Base-by-base conservation (phyloP, 2,113 vertebrate species). In the Rafetus swinhoei region DNA sequence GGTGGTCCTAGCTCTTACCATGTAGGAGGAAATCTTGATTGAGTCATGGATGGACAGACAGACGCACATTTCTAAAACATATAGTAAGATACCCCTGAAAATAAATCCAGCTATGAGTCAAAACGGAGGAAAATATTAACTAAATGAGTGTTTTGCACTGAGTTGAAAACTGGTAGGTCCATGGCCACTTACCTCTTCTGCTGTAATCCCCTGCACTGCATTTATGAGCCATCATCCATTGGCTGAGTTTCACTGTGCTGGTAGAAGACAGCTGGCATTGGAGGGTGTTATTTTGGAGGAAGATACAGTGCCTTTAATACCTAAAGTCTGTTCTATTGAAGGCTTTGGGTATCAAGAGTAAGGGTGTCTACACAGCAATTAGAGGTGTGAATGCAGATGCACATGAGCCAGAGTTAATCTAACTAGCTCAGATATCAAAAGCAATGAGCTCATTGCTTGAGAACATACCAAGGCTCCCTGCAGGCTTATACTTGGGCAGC, bases 311-410 rank as follows among this genome's bases (percentile, higher is more conserved):
- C 79, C 25, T 59, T 59, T 13, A 15, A 55, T 29, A 12, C 69
- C 76, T 83, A 85, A 62, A 60, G 45, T 87, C 35, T 25, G 57
- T 72, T 84, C 87, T 65, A 21, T 72, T 29, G 86, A 53, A 87
- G 92, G 53, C 45, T 91, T 88, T 82, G 32, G 3, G 4, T 19
- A 69, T 69, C n/a, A n/a, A 69, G 65, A 69, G 16, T 19, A 69
- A 69, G 65, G 65, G 65, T 9, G 65, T n/a, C 65, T 69, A 69
- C 18, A 9, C 16, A 9, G n/a, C 32, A 35, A 7, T 8, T 69
- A 32, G 4, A 69, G 16, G 32, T 35, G 32, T 35, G 65, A 19
- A n/a, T 35, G 18, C 35, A 69, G 32, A n/a, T 69, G 65, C 9
- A n/a, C 8, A 9, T n/a, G 32, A 69, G 16, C 65, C 8, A n/a